A percentile compares a stretch with the other conserved stretches of the same genome.
Evolutionary conservation across 2,888 invertebrate species (phyloP).

Genomic region (Thereva unica): DNA sequence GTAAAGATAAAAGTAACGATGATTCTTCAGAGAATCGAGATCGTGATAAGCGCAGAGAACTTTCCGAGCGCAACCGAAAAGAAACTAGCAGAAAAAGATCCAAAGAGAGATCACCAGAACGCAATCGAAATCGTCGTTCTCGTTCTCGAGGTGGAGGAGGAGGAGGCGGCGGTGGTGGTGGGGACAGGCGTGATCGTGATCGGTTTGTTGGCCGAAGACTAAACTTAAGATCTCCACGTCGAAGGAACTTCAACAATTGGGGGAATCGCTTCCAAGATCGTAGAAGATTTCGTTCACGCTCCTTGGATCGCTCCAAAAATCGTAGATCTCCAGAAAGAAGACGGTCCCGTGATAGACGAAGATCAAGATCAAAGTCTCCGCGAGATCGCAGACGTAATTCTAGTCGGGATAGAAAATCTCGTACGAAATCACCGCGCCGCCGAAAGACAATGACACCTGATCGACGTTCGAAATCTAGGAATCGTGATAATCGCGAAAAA

Average conservation of each 20-base stretch:
- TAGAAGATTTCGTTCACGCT: conserved; percentile 22
- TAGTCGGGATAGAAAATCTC: conserved; percentile 23
- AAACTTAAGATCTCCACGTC: conserved; percentile 50
- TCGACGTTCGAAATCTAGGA: conserved; percentile 44
- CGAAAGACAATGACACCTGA: conserved; percentile 5
- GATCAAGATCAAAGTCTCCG: conserved; percentile 48
- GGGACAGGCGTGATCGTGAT: conserved; percentile 45
- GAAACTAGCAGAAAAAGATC: conserved; percentile 1
- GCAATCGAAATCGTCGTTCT: conserved; percentile 6
- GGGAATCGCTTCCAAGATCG: conserved; percentile 44
- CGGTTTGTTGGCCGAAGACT: conserved; percentile 48
- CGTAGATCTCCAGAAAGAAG: conserved; percentile 47
- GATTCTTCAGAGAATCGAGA: conserved; percentile 26
- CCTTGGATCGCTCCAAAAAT: conserved; percentile 51
- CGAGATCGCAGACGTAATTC: conserved; percentile 14
- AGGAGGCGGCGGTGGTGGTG: background rate
- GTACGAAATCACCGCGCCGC: conserved; percentile 17
- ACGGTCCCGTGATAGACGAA: conserved; percentile 40
- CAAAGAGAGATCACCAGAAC: conserved; percentile 7
- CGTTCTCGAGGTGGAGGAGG: background rate
- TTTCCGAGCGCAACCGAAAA: conserved; percentile 1
- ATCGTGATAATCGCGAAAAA: conserved; percentile 26
- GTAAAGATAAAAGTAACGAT: conserved; percentile 34
- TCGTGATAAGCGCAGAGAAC: conserved; percentile 7
- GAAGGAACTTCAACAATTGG: conserved; percentile 48